Evolutionary conservation across 2,113 vertebrate species (phyloP), one percentile per base, ranked within the genome.

Genomic region (Numenius arquata): DNA sequence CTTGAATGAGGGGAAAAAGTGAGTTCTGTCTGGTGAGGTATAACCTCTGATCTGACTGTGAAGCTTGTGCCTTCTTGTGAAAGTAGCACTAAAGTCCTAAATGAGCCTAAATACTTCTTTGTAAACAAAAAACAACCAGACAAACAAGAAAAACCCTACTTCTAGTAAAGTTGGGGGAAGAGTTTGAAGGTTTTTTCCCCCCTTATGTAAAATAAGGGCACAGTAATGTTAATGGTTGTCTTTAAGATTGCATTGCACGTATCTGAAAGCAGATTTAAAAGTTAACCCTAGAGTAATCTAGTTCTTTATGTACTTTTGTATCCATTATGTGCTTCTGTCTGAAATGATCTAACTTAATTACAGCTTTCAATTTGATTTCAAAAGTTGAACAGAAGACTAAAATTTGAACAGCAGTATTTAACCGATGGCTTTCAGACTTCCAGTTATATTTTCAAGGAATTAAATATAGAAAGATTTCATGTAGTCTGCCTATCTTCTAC

Each of bases 401-500:
- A 90, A 70, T 88, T 90, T 68, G 83, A 94, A 67, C 85, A 89
- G 32, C 48, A 83, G 66, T 91, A 76, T 95, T 94, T 93, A 79
- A 74, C 71, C 7, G 8, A 62, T 90, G 89, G 61, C 93, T 92
- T 88, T 93, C 87, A 93, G 83, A 85, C 81, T 88, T 93, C 55
- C 29, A 59, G 89, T 76, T 95, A n/a, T 32, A 72, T 92, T 93
- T 95, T 73, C n/a, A 58, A 73, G 67, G 62, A 58, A 74, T 90
- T 92, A 96, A 95, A 92, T 93, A 50, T 15, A 88, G 90, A 88
- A 94, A 47, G 94, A 88, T 94, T 94, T 94, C 25, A 25, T 74
- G 45, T 87, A 93, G 80, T 88, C 80, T 83, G 67, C 40, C 55
- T 74, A 78, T 88, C 87, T 85, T 88, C 71, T 87, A 55, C n/a